Conservation (phyloP, 2,113 vertebrate genomes). For the Rana temporaria region DNA sequence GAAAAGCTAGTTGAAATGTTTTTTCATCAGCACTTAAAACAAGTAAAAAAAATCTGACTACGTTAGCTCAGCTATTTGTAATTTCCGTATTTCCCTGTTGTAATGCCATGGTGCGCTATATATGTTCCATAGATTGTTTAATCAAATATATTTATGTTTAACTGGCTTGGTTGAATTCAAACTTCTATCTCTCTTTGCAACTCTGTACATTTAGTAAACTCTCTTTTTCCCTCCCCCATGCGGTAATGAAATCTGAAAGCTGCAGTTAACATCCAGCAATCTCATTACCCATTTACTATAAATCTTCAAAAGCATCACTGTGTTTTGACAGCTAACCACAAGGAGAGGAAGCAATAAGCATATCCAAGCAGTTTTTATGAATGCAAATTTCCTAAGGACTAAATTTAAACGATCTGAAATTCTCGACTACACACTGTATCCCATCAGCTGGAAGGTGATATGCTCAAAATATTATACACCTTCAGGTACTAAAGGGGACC, state of each 20-base stretch:
- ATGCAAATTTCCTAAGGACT: slow-evolving; percentile 68
- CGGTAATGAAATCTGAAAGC: slow-evolving; percentile 68
- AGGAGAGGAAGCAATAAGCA: slow-evolving; percentile 66
- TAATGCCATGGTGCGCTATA: slow-evolving; percentile 29
- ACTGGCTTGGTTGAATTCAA: slow-evolving; percentile 62
- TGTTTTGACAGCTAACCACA: slow-evolving; percentile 72
- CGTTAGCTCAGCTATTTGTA: background rate
- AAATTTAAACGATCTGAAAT: slow-evolving; percentile 69
- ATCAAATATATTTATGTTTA: slow-evolving; percentile 64
- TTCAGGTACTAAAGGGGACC: slow-evolving; percentile 40
- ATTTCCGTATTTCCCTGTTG: background rate
- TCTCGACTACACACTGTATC: slow-evolving; percentile 50
- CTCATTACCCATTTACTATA: slow-evolving; percentile 70
- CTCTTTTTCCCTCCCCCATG: slow-evolving; percentile 54
- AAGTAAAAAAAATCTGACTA: background rate
- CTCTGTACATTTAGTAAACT: slow-evolving; percentile 57
- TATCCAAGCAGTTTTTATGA: slow-evolving; percentile 68
- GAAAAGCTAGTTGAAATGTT: too few species aligned
- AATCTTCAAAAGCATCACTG: slow-evolving; percentile 71
- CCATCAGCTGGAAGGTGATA: slow-evolving; percentile 46
- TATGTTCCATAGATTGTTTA: slow-evolving; percentile 57
- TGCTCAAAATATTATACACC: slow-evolving; percentile 7
- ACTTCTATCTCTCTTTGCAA: slow-evolving; percentile 60
- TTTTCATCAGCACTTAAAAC: background rate
- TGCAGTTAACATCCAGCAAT: slow-evolving; percentile 69